A percentile compares a stretch with the other conserved stretches of the same genome.
Evolutionary conservation across 2,113 vertebrate species (phyloP).

Genomic region (Heteronetta atricapilla): DNA sequence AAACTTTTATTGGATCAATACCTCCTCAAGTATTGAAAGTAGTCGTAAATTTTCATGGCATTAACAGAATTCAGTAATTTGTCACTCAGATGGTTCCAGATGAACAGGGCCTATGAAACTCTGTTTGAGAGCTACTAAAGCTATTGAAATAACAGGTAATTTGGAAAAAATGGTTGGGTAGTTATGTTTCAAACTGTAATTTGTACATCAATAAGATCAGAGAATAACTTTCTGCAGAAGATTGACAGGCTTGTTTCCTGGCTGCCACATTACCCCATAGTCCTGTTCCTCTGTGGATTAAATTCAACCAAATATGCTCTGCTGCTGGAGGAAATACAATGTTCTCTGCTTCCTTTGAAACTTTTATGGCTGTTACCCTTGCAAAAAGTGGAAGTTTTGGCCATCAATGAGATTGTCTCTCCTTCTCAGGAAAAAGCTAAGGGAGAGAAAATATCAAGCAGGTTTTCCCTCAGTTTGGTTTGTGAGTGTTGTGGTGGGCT

Average conservation of each 20-base stretch:
- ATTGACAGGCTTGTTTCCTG: not conserved
- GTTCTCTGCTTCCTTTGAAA: not conserved
- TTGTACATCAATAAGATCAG: not conserved
- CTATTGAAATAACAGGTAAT: conserved; percentile 4
- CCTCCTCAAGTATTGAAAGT: conserved; percentile 46
- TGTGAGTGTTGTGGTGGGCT: not conserved
- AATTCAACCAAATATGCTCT: not conserved
- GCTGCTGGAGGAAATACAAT: not conserved
- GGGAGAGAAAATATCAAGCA: not conserved
- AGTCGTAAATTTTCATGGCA: conserved; percentile 43
- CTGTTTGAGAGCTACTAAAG: not conserved
- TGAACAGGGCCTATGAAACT: not conserved
- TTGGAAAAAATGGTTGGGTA: not conserved
- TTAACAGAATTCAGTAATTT: conserved; percentile 46
- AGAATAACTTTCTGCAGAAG: not conserved
- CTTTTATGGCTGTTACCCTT: not conserved
- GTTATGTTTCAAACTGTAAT: not conserved
- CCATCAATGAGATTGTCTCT: not conserved
- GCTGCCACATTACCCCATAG: not conserved
- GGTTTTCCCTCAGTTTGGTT: not conserved
- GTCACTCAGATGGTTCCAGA: conserved; percentile 10
- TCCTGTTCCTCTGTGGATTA: not conserved
- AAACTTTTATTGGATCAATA: conserved; percentile 50
- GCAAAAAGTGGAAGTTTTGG: not conserved
- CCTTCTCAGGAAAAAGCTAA: not conserved